Evolutionary conservation across 2,888 invertebrate species (phyloP), one percentile per base, ranked within the genome.

Genomic region (Pherbina coryleti): DNA sequence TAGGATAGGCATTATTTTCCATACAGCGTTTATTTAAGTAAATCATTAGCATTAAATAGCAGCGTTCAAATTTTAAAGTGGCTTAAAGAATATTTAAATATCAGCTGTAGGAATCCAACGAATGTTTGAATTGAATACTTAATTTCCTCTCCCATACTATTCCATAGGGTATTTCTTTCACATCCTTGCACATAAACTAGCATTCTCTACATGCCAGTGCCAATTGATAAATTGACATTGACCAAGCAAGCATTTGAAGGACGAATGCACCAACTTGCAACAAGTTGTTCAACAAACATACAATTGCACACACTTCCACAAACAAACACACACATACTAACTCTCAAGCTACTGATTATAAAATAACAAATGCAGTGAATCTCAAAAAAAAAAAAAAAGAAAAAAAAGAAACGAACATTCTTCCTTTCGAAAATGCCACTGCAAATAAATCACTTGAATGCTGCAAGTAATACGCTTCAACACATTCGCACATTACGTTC

Each of bases 141-240:
- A 19, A 9, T 14, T 19, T 7, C 9, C 55, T 7, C 19, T 55
- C 19, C 8, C n/a, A 9, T 9, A 2, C 19, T 19, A n/a, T 55
- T 0, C 22, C 19, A 19, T 1, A 55, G 55, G n/a, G n/a, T 55
- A 19, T 22, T 60, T 14, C 57, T 60, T 60, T 25, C 57, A 9
- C 28, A 25, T 19, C 25, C 57, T 22, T 60, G 22, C 57, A 22
- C 57, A 60, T 4, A 22, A 25, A 14, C 57, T 19, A 11, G 3
- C 57, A 28, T 22, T 60, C 14, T 60, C 22, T 22, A 28, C 57
- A 25, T 22, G 25, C 9, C 11, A 22, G 9, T 55, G 57, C 57
- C 57, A 60, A 60, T 60, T 28, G 57, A 60, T 60, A 60, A 25
- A 60, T 60, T 60, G 57, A 7, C 57, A 60, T 25, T 28, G 57